Conservation (phyloP, 2,113 vertebrate species). For the Rattus rattus region DNA sequence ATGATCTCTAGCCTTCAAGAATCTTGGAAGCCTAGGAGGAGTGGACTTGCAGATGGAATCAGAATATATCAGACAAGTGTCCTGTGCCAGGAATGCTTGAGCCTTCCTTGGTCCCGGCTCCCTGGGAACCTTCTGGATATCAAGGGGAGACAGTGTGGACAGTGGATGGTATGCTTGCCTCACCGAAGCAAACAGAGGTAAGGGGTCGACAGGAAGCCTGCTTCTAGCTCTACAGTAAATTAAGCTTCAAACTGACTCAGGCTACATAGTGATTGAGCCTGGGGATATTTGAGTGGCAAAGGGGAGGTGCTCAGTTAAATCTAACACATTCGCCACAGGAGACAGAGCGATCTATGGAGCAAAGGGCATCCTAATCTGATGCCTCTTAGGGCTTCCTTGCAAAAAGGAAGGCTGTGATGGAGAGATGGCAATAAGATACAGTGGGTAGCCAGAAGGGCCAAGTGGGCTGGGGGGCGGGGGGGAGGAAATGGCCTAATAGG, state of each 20-base stretch:
- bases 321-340: not conserved
- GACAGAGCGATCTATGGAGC: slow-evolving; percentile 47
- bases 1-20: not conserved
- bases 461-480: not conserved
- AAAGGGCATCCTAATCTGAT: not conserved
- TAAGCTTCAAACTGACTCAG: slow-evolving; percentile 40
- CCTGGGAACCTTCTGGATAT: not conserved
- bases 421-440: slow-evolving; percentile 56
- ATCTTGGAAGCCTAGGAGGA: not conserved
- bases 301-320: slow-evolving; percentile 54
- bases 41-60: fast-evolving
- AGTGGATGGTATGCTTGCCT: fast-evolving
- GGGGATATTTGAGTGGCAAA: not conserved
- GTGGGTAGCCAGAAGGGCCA: not conserved
- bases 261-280: slow-evolving; percentile 44
- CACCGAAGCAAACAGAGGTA: not conserved
- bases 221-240: slow-evolving; percentile 67
- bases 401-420: slow-evolving; percentile 58
- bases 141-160: fast-evolving
- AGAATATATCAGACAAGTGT: fast-evolving
- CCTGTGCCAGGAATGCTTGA: not conserved
- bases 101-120: fast-evolving
- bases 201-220: not conserved
- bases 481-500: not conserved
- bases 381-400: slow-evolving; percentile 45